Evolutionary conservation across 23 tunicate genomes (phyloP).

Genomic region (Ciona savignyi): DNA sequence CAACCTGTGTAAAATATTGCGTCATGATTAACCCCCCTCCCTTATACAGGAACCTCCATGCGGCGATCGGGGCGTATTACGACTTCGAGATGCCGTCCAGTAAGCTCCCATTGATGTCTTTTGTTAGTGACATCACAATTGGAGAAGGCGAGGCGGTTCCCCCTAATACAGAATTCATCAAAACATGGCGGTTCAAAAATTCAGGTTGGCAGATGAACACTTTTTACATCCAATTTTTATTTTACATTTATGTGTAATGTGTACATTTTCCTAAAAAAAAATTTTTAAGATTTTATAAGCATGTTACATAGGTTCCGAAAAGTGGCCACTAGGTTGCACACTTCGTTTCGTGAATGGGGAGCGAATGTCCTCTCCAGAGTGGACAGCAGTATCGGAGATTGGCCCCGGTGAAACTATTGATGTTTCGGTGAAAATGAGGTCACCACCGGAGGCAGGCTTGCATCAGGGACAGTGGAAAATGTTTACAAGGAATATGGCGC

Average conservation of each 20-base stretch:
- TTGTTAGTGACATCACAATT: conserved; percentile 86
- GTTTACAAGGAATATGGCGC: conserved; percentile 50
- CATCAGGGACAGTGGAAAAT: conserved; percentile 96
- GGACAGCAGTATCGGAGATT: conserved; percentile 45
- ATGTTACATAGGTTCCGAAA: conserved; percentile 40
- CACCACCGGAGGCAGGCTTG: conserved; percentile 57
- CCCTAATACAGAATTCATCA: conserved; percentile 79
- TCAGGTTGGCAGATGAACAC: conserved; percentile 45
- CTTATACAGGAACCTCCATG: conserved; percentile 62
- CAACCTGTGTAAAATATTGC: too few species aligned
- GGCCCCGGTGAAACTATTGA: conserved; percentile 43
- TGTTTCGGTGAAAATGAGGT: conserved; percentile 71
- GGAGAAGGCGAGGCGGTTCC: conserved; percentile 97
- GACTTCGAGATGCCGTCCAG: conserved; percentile 67
- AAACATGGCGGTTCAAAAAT: conserved; percentile 92
- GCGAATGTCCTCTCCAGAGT: conserved; percentile 63
- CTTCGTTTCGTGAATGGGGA: conserved; percentile 80
- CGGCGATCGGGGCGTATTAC: conserved; percentile 95
- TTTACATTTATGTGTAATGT: not conserved
- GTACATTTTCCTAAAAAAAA: not conserved
- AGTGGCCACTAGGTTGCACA: conserved; percentile 91
- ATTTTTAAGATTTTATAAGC: not conserved
- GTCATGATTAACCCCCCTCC: too few species aligned
- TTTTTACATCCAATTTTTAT: too few species aligned
- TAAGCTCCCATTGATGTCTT: conserved; percentile 64